Percentiles rank a stretch among this genome's conserved stretches.
Evolutionary conservation across 2,797 vertebrate species (phyloP).

Genomic region (Smutsia temminckii): DNA sequence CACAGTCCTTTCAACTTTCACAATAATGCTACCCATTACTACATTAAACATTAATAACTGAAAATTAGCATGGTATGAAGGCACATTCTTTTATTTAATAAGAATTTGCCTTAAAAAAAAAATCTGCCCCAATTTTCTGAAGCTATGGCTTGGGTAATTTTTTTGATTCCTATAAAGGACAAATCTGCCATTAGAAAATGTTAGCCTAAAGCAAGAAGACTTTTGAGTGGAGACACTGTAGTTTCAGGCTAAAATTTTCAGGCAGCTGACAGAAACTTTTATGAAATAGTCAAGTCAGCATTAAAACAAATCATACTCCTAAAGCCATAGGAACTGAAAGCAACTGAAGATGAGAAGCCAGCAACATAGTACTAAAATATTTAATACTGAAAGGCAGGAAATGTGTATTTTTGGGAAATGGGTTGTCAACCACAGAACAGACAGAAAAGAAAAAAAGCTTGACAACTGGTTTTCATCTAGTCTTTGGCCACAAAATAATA

Average conservation of each 20-base stretch:
- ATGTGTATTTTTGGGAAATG: background rate
- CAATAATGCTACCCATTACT: background rate
- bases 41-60: conserved; percentile 12
- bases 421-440: background rate
- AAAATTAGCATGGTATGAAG: background rate
- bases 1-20: background rate
- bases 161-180: background rate
- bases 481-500: conserved; percentile 7
- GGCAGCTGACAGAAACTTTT: background rate
- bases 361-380: background rate
- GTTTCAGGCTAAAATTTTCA: conserved; percentile 11
- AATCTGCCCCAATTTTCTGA: background rate
- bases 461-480: background rate
- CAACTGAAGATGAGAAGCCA: background rate
- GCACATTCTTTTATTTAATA: background rate
- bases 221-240: background rate
- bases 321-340: background rate
- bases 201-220: conserved; percentile 7
- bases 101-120: conserved; percentile 17
- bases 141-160: background rate
- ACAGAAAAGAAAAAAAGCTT: background rate
- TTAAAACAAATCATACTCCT: background rate
- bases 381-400: background rate
- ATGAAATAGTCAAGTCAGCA: background rate
- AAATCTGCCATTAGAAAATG: conserved; percentile 5